phyloP scores from a whole-genome alignment of 2,888 invertebrate species.

The Lasioglossum oenotherae region DNA sequence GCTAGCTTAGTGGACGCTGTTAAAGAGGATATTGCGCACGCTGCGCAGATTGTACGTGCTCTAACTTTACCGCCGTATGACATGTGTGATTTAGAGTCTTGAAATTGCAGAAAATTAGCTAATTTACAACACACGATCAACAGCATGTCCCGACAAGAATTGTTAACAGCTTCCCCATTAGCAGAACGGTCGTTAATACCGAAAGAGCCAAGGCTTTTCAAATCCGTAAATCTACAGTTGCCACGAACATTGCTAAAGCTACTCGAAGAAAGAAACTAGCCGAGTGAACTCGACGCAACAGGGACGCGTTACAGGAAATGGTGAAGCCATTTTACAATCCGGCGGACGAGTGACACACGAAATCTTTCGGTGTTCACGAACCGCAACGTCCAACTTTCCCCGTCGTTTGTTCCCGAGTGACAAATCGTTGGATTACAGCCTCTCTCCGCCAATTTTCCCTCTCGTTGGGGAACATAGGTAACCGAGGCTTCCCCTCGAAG shows the following conservation, averaged over 20 bases:
- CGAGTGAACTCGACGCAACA: background rate
- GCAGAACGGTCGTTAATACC: background rate
- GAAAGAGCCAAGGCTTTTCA: background rate
- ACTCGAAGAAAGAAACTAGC: background rate
- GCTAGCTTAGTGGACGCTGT: background rate
- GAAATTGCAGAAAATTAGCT: background rate
- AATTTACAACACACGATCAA: background rate
- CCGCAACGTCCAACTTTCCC: slow-evolving; percentile 18
- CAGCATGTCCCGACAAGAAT: background rate
- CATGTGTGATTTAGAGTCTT: background rate
- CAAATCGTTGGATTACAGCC: slow-evolving; percentile 38
- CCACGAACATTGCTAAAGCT: background rate
- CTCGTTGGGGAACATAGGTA: slow-evolving; percentile 22
- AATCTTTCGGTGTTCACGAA: background rate
- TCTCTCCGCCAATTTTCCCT: slow-evolving; percentile 23
- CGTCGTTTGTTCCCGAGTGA: background rate
- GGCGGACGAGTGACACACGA: background rate
- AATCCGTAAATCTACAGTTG: background rate
- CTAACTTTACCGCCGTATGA: background rate
- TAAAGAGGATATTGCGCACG: background rate
- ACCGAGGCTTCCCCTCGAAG: background rate
- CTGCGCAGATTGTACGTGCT: background rate
- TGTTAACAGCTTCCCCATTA: background rate
- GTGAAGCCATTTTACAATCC: background rate
- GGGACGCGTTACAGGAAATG: background rate